Base-by-base conservation (phyloP, 2,113 vertebrate genomes). In the Arizona elegans region DNA sequence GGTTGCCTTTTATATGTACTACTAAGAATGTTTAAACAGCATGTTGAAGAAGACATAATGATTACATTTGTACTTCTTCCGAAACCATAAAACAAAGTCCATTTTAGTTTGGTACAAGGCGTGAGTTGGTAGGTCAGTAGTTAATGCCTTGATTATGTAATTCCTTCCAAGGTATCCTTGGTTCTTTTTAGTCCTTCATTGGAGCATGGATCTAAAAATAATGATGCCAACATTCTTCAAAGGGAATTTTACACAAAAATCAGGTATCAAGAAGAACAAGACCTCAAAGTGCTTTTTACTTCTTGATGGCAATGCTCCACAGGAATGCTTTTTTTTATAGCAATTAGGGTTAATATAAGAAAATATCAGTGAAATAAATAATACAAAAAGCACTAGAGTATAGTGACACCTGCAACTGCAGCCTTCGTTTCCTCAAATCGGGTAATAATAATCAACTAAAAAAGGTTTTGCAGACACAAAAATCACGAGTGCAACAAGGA, bases 401-500 rank as follows among this genome's bases (percentile, higher is more conserved):
- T 15, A 12, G 54, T 91, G 43, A 47, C 58, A 89, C 54, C 59
- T 93, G 47, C 17, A 53, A 43, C 86, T 50, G 15, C 65, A 91
- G 43, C n/a, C n/a, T 33, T n/a, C 7, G 13, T 86, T 29, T 85
- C 10, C 1, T 5, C 65, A 62, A 53, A 17, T 5, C 81, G 38
- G 24, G 11, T 4, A 91, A 86, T 43, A 52, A 9, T 24, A 3
- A 7, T 17, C 56, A 91, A 43, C 70, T 90, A 87, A 95, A 94
- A 94, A 91, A 21, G 15, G 47, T 43, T 29, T 47, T 47, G 24
- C 70, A 89, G 23, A 38, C 47, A 62, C 23, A 89, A 93, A 93
- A 92, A 24, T 19, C 43, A 89, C 26, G 53, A 33, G 24, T 86
- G 55, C n/a, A 24, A 59, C 29, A 93, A 88, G 91, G 95, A 91